These are phyloP conservation scores for Rallus crepitans DNA, from an alignment of 2,797 vertebrate genomes.

Conservation along the genomic window DNA sequence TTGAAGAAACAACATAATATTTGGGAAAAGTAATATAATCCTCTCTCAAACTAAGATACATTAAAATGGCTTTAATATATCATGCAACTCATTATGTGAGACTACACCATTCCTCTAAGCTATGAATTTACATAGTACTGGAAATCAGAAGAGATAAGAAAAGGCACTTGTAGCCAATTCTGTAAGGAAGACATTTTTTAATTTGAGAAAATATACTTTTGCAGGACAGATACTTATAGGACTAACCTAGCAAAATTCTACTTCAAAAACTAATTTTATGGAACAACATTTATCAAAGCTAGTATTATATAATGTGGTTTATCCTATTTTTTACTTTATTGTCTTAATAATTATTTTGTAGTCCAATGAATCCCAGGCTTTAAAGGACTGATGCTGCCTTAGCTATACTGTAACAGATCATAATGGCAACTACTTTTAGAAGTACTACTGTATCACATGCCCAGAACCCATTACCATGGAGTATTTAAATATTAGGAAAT, in stretches of 20 bases:
- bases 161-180: not conserved
- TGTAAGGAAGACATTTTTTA: not conserved
- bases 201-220: slow-evolving; percentile 16
- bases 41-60: not conserved
- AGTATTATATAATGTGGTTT: not conserved
- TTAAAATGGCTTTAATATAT: not conserved
- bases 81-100: not conserved
- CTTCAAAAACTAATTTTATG: not conserved
- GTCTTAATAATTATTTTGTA: not conserved
- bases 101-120: slow-evolving; percentile 3
- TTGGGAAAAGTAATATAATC: slow-evolving; percentile 14
- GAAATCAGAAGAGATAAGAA: not conserved
- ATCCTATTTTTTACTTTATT: not conserved
- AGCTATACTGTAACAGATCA: not conserved
- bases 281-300: not conserved
- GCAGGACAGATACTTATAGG: not conserved
- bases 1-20: slow-evolving; percentile 21
- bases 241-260: not conserved
- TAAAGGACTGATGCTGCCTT: not conserved
- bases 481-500: not conserved
- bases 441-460: not conserved
- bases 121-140: not conserved
- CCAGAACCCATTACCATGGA: not conserved
- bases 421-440: not conserved
- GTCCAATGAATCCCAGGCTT: not conserved